A percentile compares a stretch with the other conserved stretches of the same genome.
These are phyloP conservation scores for Aplocera efformata DNA, from an alignment of 2,888 invertebrate genomes.

Conservation along the genomic window DNA sequence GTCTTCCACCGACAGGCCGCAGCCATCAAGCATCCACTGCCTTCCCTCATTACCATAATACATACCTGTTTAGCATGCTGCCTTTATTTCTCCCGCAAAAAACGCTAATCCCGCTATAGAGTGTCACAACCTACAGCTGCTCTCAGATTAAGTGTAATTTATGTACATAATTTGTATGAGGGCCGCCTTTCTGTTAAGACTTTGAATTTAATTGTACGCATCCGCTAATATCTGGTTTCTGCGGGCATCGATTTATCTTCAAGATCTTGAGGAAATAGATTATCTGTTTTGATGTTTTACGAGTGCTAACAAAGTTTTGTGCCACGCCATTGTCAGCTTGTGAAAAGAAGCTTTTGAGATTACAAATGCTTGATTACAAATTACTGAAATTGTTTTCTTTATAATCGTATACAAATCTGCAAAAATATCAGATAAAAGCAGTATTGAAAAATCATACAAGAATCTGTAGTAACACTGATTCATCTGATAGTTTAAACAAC, in stretches of 20 bases:
- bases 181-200: conserved; percentile 38
- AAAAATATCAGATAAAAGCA: too few relatives aligned
- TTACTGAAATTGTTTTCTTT: too few relatives aligned
- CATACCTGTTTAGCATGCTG: conserved; percentile 10
- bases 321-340: too few relatives aligned
- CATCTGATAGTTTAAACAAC: too few relatives aligned
- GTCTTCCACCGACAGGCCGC: background rate
- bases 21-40: background rate
- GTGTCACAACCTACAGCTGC: conserved; percentile 36
- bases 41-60: conserved; percentile 15
- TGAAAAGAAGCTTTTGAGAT: too few relatives aligned
- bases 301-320: too few relatives aligned
- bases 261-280: conserved; percentile 1
- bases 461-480: too few relatives aligned
- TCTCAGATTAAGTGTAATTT: conserved; percentile 46
- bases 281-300: too few relatives aligned
- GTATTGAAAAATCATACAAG: too few relatives aligned
- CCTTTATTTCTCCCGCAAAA: conserved; percentile 20
- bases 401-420: too few relatives aligned
- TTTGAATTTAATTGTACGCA: conserved; percentile 33
- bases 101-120: conserved; percentile 25
- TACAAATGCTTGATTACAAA: too few relatives aligned
- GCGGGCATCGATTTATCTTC: conserved; percentile 14
- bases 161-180: conserved; percentile 49
- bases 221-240: conserved; percentile 25